phyloP scores from a whole-genome alignment of 2,113 vertebrate species.

The Pollachius pollachius region DNA sequence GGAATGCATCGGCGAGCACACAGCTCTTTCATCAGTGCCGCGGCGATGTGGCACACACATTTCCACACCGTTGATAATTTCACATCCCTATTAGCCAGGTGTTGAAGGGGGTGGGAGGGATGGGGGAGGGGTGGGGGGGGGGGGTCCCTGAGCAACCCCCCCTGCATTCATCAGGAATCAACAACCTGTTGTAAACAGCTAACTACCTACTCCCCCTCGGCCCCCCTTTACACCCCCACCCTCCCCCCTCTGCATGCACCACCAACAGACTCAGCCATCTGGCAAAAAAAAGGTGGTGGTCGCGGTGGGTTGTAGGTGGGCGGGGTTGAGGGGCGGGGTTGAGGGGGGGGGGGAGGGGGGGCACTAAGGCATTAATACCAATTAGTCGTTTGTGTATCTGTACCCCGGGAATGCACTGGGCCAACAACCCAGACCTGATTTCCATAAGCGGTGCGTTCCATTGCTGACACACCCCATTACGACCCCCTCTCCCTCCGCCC shows the following conservation, averaged over 20 bases:
- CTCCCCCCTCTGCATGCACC: background rate
- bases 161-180: slow-evolving; percentile 57
- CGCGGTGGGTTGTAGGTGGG: too few species aligned
- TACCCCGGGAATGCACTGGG: slow-evolving; percentile 35
- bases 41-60: background rate
- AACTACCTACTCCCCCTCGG: slow-evolving; percentile 44
- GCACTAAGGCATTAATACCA: slow-evolving; percentile 58
- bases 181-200: slow-evolving; percentile 61
- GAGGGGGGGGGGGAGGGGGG: background rate
- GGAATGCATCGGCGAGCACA: too few species aligned
- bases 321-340: too few species aligned
- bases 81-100: slow-evolving; percentile 57
- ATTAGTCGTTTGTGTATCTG: slow-evolving; percentile 49
- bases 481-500: background rate
- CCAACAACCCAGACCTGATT: slow-evolving; percentile 68
- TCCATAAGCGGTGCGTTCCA: slow-evolving; percentile 48
- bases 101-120: slow-evolving; percentile 23
- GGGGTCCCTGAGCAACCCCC: slow-evolving; percentile 48
- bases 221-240: background rate
- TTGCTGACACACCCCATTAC: background rate
- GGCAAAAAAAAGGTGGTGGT: slow-evolving; percentile 22
- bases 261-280: slow-evolving; percentile 54
- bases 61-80: slow-evolving; percentile 41
- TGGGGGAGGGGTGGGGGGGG: slow-evolving; percentile 18
- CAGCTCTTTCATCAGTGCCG: too few species aligned